Evolutionary conservation across 2,113 vertebrate genomes (phyloP).

Genomic region (Oryzias curvinotus): DNA sequence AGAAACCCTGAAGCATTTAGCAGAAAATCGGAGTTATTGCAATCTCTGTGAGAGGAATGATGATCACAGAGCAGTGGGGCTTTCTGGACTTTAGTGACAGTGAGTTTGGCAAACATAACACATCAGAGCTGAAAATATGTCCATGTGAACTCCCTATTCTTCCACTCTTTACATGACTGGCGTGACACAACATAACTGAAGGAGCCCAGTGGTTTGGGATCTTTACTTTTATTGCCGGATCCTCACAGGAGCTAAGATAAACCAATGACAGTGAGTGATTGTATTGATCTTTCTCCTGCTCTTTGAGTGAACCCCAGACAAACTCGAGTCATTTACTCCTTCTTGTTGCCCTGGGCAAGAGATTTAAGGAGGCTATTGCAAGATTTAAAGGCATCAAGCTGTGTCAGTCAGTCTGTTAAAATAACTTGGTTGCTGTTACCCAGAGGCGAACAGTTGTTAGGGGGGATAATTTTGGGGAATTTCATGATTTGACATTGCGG

Average conservation of each 20-base stretch:
- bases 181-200: constrained; percentile 23
- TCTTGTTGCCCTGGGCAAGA: constrained; percentile 52
- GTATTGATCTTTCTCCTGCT: constrained; percentile 58
- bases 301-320: constrained; percentile 53
- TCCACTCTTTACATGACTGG: constrained; percentile 22
- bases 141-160: constrained; percentile 5
- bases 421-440: constrained; percentile 23
- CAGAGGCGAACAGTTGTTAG: constrained; percentile 37
- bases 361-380: constrained; percentile 52
- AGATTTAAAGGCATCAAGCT: constrained; percentile 55
- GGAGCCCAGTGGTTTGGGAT: constrained; percentile 18
- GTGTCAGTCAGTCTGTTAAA: constrained; percentile 60
- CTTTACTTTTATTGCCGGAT: constrained; percentile 43
- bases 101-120: constrained; percentile 10
- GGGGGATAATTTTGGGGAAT: constrained; percentile 20
- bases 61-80: background rate
- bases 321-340: constrained; percentile 56
- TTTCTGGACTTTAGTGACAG: constrained; percentile 2
- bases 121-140: background rate
- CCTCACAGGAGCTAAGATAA: constrained; percentile 37
- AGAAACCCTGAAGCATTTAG: constrained; percentile 6
- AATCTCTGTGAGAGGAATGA: constrained; percentile 1
- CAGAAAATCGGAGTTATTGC: constrained; percentile 11
- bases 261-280: constrained; percentile 52
- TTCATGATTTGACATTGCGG: constrained; percentile 26